Percentiles rank a stretch among this genome's conserved stretches.
These are phyloP conservation scores for Eilema griseolum DNA, from an alignment of 2,888 invertebrate genomes.

Conservation along the genomic window DNA sequence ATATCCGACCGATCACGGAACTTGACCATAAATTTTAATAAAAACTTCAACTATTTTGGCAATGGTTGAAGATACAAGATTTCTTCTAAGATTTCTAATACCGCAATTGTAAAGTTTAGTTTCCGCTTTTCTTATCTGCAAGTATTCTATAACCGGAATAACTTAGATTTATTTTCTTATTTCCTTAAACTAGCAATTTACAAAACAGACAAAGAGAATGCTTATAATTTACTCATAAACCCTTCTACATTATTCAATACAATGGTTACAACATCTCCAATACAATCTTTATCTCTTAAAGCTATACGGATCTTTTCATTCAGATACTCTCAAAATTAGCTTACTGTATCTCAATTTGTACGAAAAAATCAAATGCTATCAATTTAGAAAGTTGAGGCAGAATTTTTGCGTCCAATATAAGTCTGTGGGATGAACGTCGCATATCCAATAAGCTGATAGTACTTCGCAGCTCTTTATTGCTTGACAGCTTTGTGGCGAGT, in stretches of 20 bases:
- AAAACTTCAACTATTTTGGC: slow-evolving; percentile 1
- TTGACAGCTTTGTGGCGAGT: slow-evolving; percentile 71
- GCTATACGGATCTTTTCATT: slow-evolving; percentile 19
- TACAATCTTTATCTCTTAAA: slow-evolving; percentile 9
- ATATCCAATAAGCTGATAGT: slow-evolving; percentile 68
- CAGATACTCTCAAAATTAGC: slow-evolving; percentile 5
- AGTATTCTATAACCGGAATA: background rate
- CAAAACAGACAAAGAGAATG: background rate
- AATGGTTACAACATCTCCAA: background rate
- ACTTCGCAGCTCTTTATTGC: slow-evolving; percentile 64
- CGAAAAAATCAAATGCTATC: slow-evolving; percentile 53
- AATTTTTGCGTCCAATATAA: slow-evolving; percentile 66
- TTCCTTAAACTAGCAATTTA: background rate
- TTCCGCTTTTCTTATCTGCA: background rate
- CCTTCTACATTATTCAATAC: slow-evolving; percentile 3
- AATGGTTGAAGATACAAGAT: background rate
- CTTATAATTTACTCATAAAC: slow-evolving; percentile 3
- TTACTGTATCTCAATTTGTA: slow-evolving; percentile 36
- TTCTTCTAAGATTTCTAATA: background rate
- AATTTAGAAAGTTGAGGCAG: slow-evolving; percentile 61
- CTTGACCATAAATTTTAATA: background rate
- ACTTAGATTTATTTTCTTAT: background rate
- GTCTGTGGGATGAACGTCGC: slow-evolving; percentile 65
- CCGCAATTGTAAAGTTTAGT: background rate
- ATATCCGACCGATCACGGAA: background rate